Conservation (phyloP, 2,888 invertebrate genomes). For the Brachycybe producta region DNA sequence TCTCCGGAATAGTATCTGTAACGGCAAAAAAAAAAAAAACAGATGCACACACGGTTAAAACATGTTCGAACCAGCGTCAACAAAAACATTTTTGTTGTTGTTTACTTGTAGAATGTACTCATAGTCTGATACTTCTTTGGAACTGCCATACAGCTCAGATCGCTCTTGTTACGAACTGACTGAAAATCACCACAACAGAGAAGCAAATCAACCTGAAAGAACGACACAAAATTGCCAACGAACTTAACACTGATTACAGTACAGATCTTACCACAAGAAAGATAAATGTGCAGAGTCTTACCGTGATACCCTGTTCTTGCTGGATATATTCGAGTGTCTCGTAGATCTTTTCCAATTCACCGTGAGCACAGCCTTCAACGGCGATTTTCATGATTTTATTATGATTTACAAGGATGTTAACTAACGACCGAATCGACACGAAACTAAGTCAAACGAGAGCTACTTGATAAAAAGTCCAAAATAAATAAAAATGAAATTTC, state of each 20-base stretch:
- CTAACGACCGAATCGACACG: too few relatives aligned
- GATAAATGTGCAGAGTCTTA: neutral
- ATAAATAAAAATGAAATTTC: too few relatives aligned
- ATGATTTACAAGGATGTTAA: too few relatives aligned
- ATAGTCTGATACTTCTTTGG: conserved; percentile 79
- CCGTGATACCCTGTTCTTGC: conserved; percentile 54
- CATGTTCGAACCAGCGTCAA: neutral
- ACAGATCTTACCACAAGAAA: neutral
- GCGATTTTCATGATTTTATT: conserved; percentile 92
- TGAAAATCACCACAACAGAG: conserved; percentile 99
- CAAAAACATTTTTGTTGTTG: neutral
- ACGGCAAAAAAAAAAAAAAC: neutral
- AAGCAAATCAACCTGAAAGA: conserved; percentile 55
- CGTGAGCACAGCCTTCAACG: conserved; percentile 95
- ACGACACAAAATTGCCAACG: neutral
- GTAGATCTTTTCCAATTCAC: conserved; percentile 91
- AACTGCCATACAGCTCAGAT: conserved; percentile 89
- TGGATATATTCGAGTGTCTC: conserved; percentile 65
- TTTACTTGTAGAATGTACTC: conserved; percentile 84
- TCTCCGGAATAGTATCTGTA: conserved; percentile 87
- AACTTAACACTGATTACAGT: neutral
- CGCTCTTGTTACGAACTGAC: conserved; percentile 74
- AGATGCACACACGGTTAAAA: too few relatives aligned
- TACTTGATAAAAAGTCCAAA: too few relatives aligned
- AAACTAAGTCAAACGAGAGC: too few relatives aligned